These are phyloP conservation scores for Plemyria rubiginata DNA, from an alignment of 2,888 invertebrate genomes.

Conservation along the genomic window DNA sequence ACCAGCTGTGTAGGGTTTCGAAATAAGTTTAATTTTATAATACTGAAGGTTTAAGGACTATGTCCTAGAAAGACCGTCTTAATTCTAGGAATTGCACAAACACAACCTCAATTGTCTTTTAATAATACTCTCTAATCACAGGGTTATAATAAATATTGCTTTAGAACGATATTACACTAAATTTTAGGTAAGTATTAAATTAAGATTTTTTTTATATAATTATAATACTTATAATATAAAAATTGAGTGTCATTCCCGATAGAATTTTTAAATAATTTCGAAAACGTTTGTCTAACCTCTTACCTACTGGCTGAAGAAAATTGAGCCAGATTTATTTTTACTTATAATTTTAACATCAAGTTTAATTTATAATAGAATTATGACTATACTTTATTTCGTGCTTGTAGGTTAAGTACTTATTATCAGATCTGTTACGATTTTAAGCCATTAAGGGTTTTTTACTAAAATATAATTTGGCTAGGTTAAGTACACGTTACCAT, in stretches of 20 bases:
- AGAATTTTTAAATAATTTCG: constrained; percentile 3
- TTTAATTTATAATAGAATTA: background rate
- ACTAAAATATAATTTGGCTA: background rate
- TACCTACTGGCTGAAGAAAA: constrained; percentile 13
- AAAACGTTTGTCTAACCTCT: constrained; percentile 8
- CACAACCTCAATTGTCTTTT: constrained; percentile 83
- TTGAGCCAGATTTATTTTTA: constrained; percentile 23
- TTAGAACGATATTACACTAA: constrained; percentile 58
- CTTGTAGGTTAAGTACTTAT: background rate
- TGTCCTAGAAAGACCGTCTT: constrained; percentile 64
- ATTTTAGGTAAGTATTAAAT: constrained; percentile 37
- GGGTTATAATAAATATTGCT: constrained; percentile 73
- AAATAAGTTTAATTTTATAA: constrained; percentile 33
- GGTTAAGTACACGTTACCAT: constrained; percentile 1
- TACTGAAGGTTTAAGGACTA: constrained; percentile 56
- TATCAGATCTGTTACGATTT: background rate
- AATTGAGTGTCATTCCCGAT: constrained; percentile 19
- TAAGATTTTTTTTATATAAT: constrained; percentile 35
- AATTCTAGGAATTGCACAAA: constrained; percentile 81
- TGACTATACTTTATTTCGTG: background rate
- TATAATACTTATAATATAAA: constrained; percentile 25
- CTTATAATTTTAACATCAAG: background rate
- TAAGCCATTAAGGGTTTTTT: background rate
- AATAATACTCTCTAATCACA: constrained; percentile 77
- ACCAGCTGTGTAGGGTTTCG: constrained; percentile 15